Evolutionary conservation across 2,113 vertebrate genomes (phyloP), one percentile per base, ranked within the genome.

Genomic region (Lycaon pictus): DNA sequence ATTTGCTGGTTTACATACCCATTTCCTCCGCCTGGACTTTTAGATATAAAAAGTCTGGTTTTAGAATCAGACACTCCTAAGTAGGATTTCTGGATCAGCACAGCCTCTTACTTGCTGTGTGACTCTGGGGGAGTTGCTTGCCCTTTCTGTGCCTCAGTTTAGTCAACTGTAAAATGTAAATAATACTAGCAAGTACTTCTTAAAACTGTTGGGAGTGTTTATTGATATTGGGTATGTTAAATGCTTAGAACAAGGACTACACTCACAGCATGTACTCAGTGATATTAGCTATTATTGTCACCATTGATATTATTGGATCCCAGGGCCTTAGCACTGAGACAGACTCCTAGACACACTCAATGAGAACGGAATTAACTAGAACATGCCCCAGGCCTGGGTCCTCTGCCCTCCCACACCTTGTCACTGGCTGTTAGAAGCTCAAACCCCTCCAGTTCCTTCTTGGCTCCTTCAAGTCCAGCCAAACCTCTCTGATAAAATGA

Each of bases 401-500:
- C 95, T 97, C 92, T 93, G 67, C 98, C 95, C 56, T 95, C 94
- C 98, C 96, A 97, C 96, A 98, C 95, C 92, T 90, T 97, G 97
- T 97, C 96, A 93, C 79, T 97, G 88, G 96, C 96, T 77, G 94
- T 84, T 55, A 95, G 62, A 97, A 97, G 95, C 90, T 95, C 97
- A 95, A 98, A 89, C 82, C 93, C 96, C 86, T 92, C 96, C 95
- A 77, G 95, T 63, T 98, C 95, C 96, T 96, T 96, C 93, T 91
- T 80, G 94, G 98, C 97, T 98, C 96, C 96, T 97, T 97, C 97
- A 97, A 98, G 65, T 91, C 96, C 97, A 98, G 98, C 97, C 97
- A 98, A 98, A 95, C 58, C 85, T 96, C 96, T 95, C 97, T 96
- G 98, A 98, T 98, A 98, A 98, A 98, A 97, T 32, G 83, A 83